These are phyloP conservation scores for Beroe ovata DNA, from an alignment of 37 sponge, comb jelly and placozoan species.

Conservation along the genomic window DNA sequence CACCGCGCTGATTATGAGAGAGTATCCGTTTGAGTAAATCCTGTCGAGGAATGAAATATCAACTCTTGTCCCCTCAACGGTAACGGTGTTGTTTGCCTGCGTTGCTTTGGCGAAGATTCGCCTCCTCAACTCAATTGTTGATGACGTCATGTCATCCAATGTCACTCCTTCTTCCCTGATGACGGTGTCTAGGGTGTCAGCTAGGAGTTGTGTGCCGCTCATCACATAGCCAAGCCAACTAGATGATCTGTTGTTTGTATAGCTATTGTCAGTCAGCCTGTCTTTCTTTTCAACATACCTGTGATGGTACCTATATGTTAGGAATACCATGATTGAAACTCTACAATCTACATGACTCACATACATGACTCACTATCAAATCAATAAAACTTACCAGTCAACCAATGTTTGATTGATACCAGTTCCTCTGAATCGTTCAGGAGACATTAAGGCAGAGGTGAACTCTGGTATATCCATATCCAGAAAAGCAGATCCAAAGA, in stretches of 20 bases:
- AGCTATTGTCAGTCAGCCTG: neutral
- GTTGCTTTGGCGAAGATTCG: neutral
- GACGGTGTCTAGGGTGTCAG: neutral
- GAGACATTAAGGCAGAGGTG: neutral
- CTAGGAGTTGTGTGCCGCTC: neutral
- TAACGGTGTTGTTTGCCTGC: neutral
- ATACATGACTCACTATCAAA: too few relatives aligned
- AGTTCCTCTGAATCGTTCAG: neutral
- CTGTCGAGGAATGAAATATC: neutral
- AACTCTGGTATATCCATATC: neutral
- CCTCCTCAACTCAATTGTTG: neutral
- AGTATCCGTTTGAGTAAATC: slow-evolving; percentile 44
- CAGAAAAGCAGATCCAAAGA: slow-evolving; percentile 13
- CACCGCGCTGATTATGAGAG: neutral
- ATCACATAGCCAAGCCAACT: slow-evolving; percentile 43
- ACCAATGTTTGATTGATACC: neutral
- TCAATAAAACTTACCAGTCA: too few relatives aligned
- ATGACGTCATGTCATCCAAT: neutral
- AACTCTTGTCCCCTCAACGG: neutral
- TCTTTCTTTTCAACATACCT: neutral
- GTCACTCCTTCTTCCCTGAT: neutral
- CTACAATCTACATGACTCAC: too few relatives aligned
- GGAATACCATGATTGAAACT: too few relatives aligned
- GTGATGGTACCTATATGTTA: too few relatives aligned
- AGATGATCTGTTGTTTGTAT: neutral